These are phyloP conservation scores for Hydrolagus affinis DNA, from an alignment of 2,113 vertebrate genomes.

Conservation along the genomic window DNA sequence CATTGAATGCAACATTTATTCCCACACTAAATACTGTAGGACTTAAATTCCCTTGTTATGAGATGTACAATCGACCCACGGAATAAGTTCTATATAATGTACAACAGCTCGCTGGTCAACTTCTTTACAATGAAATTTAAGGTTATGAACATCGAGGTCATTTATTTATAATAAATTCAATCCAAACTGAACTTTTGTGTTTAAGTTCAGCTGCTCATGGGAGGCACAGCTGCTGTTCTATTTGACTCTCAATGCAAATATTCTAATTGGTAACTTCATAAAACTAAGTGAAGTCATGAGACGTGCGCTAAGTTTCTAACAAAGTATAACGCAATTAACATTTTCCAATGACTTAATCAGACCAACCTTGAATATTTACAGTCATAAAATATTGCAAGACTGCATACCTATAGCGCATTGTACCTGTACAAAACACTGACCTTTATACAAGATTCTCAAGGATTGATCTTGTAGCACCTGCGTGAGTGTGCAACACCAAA, in stretches of 20 bases:
- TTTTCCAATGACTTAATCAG: no score
- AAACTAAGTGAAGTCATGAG: no score
- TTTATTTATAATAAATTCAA: neutral
- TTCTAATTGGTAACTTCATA: no score
- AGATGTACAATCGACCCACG: neutral
- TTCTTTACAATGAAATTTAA: neutral
- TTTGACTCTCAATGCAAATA: no score
- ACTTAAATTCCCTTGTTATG: neutral
- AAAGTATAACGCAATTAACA: no score
- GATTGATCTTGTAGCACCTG: neutral
- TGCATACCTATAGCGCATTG: neutral
- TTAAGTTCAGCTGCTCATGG: neutral
- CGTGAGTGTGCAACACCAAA: neutral
- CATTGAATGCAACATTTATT: neutral
- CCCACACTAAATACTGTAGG: neutral
- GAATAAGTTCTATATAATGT: constrained; percentile 20
- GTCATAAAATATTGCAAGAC: neutral
- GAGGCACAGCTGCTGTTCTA: neutral
- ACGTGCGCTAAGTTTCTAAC: no score
- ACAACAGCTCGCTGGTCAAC: neutral
- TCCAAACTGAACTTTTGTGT: neutral
- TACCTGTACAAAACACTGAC: neutral
- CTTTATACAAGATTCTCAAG: neutral
- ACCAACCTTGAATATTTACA: no score
- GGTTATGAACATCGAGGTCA: no score